Base-by-base conservation (phyloP, 2,797 vertebrate species). In the Eremophila alpestris region DNA sequence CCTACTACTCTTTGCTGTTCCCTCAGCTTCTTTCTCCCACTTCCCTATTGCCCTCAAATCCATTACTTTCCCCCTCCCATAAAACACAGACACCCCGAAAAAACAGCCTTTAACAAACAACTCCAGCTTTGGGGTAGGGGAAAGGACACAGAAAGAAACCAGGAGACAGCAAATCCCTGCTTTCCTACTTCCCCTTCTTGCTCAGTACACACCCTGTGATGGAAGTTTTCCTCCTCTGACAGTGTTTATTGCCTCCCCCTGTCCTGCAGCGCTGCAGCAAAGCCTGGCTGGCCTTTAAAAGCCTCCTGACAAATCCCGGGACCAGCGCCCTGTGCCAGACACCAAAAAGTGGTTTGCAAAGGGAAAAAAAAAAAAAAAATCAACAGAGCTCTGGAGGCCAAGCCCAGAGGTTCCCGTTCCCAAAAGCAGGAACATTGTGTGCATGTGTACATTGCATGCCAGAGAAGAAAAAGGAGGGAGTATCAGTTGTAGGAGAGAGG, bases 211-310 rank as follows among this genome's bases (percentile, higher is more conserved):
- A 62, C 13, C n/a, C 64, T 43, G 29, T 2, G 5, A 73, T 19
- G 10, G 32, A 63, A 60, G 26, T 36, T 70, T 69, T 80, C 59
- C 55, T 85, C 19, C 55, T 48, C 20, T 0, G 0, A 83, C 38
- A 71, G 43, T 27, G 81, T 96, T 82, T 80, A 86, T 70, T 92
- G 67, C 63, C 88, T 87, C 24, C 48, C 64, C 48, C 38, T 34
- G 34, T 88, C 68, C 83, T 75, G 32, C 54, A 85, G 83, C 0
- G 0, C 60, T 0, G 1, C 6, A 9, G 59, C 64, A 80, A 60
- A 85, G 85, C 65, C 80, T 84, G 70, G 55, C 48, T 8, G 10
- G 67, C 15, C 60, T 91, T 90, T 59, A 71, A 83, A 93, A 97
- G 75, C 49, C 83, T 82, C 87, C 87, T 79, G 82, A 86, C 65